Conservation (phyloP, 2,113 vertebrate species). For the Nerophis lumbriciformis region DNA sequence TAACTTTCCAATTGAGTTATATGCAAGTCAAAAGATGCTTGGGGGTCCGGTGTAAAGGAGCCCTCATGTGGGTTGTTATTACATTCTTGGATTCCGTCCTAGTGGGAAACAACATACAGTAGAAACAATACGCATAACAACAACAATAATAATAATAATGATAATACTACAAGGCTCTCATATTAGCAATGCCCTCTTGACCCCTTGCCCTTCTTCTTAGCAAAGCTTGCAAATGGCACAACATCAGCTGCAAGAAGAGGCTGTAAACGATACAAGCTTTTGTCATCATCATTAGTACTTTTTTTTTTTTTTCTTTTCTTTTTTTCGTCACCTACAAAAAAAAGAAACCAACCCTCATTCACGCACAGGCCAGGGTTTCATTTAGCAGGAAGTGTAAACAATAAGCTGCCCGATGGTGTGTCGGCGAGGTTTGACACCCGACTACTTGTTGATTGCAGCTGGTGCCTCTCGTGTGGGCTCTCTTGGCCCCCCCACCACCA, state of each 20-base stretch:
- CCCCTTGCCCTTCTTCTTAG: conserved; percentile 15
- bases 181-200: conserved; percentile 20
- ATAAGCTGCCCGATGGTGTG: too few species aligned
- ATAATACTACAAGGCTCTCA: conserved; percentile 15
- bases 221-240: conserved; percentile 28
- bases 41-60: conserved; percentile 19
- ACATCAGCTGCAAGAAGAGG: conserved; percentile 29
- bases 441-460: conserved; percentile 20
- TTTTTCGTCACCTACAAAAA: too few species aligned
- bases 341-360: too few species aligned
- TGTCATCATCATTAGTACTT: conserved; percentile 1
- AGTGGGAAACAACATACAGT: conserved; percentile 45
- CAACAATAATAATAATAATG: conserved; percentile 8
- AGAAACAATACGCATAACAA: conserved; percentile 22
- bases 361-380: too few species aligned
- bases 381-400: too few species aligned
- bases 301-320: not conserved
- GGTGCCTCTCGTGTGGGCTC: not conserved
- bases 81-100: conserved; percentile 53
- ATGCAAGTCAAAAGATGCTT: too few species aligned
- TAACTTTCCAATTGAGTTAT: too few species aligned
- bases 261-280: conserved; percentile 65
- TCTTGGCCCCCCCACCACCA: not conserved
- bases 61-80: conserved; percentile 33
- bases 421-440: too few species aligned